Conservation (phyloP, 2,888 invertebrate species). For the Nipponacmea schrenckii region DNA sequence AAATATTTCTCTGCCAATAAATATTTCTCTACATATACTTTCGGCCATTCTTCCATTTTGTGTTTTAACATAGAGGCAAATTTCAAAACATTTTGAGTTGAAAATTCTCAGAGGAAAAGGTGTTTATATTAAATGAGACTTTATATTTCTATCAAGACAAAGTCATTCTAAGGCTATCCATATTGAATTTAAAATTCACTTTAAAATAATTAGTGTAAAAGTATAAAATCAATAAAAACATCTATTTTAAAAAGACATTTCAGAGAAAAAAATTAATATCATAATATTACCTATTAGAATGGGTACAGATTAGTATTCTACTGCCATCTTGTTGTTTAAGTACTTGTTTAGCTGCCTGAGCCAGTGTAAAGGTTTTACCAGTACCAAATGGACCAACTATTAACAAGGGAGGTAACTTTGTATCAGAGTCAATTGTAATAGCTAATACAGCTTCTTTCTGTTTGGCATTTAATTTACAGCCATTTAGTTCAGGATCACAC, state of each 20-base stretch:
- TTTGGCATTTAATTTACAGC: slow-evolving; percentile 77
- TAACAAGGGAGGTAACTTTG: slow-evolving; percentile 58
- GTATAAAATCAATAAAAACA: no score
- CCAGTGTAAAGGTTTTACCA: slow-evolving; percentile 86
- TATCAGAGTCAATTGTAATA: slow-evolving; percentile 71
- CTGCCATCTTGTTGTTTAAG: slow-evolving; percentile 74
- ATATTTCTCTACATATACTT: no score
- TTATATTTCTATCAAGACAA: background rate
- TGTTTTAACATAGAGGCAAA: no score
- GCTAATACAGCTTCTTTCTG: slow-evolving; percentile 83
- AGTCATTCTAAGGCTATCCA: slow-evolving; percentile 4
- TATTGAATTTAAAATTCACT: no score
- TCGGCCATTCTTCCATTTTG: no score
- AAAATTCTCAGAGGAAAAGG: no score
- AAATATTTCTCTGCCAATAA: no score
- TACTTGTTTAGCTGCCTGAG: slow-evolving; percentile 78
- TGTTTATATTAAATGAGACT: no score
- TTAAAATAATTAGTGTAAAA: no score
- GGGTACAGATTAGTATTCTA: slow-evolving; percentile 83
- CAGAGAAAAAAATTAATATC: no score
- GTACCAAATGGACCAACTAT: slow-evolving; percentile 81
- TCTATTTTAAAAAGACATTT: no score
- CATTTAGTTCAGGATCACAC: slow-evolving; percentile 76
- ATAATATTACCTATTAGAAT: slow-evolving; percentile 77
- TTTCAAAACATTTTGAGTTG: no score